Evolutionary conservation across 2,888 invertebrate genomes (phyloP), one percentile per base, ranked within the genome.

Genomic region (Deilephila elpenor): DNA sequence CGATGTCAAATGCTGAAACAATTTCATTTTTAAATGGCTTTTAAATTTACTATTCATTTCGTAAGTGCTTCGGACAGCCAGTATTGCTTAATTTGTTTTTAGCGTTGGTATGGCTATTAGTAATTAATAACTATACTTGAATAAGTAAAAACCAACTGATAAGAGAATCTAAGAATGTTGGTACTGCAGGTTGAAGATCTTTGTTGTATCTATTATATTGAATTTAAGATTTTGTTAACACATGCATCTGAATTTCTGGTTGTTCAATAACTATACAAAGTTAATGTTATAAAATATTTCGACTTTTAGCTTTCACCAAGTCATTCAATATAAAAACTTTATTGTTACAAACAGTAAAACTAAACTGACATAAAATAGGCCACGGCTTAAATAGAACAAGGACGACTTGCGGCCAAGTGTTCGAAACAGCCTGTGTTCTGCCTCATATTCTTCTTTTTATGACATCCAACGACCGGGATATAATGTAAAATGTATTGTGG

Each of bases 1-100:
- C 78, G 76, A 78, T 78, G 79, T 77, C 76, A 77, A 75, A 74
- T 74, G 75, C 75, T 74, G 75, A 74, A 71, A 70, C 74, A 60
- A 20, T 44, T 25, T 70, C 61, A 56, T 70, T 71, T 73, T 56
- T 70, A 60, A 71, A 71, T 17, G n/a, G 32, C n/a, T 59, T n/a
- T 25, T 14, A 34, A 60, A 61, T 44, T 44, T 44, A 71, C 59
- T 25, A n/a, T 37, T 37, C 29, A 7, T 71, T 71, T 51, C 29
- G 29, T 60, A 51, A 25, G n/a, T 44, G 11, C 8, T 59, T 56
- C 56, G 19, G 17, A 71, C 19, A 51, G 17, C 25, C 53, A 37
- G n/a, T 56, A n/a, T 19, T 56, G n/a, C 56, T n/a, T 2, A 11
- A 44, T 44, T 44, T 44, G 44, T 44, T 44, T 44, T 44, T 44